Base-by-base conservation (phyloP, 2,888 invertebrate species). In the Drosophila macrothrix region DNA sequence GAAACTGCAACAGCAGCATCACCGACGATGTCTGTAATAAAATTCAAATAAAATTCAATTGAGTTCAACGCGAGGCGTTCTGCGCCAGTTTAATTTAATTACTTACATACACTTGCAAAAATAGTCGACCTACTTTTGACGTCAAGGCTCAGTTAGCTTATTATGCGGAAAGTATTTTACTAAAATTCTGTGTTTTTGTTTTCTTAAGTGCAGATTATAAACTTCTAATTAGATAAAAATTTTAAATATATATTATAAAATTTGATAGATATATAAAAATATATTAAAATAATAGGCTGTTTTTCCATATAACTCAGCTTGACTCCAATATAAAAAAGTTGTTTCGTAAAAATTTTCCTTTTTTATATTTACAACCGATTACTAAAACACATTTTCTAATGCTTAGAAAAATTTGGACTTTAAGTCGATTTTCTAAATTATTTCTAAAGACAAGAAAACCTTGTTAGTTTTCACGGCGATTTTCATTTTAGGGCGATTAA, bases 11-110 rank as follows among this genome's bases (percentile, higher is more conserved):
- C 54, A 70, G 39, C 41, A 62, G 43, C 56, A 29, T 63, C 62
- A 66, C 56, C 53, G 61, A 58, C 85, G 73, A 71, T 80, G 71
- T 71, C 68, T 82, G 85, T 85, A 88, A 85, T 85, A 85, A 86
- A 86, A 85, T 88, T 85, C 86, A 88, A 88, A 85, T 88, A 85
- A 85, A 85, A 85, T 88, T 85, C 85, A 86, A 85, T 85, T 85
- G 85, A 86, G 85, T 88, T 88, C 84, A 88, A 64, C 69, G 74
- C 86, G 69, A 85, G 73, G 70, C 76, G 80, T 25, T 46, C 77
- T 82, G 78, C 70, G 82, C 80, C 74, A 82, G 87, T 86, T 85
- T 88, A 85, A 85, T 85, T 88, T 88, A 85, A 85, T 85, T 85
- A 88, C 88, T 88, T 82, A 60, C 76, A 76, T 49, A 76, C 80